Base-by-base conservation (phyloP, 2,888 invertebrate species). In the Limnephilus marmoratus region DNA sequence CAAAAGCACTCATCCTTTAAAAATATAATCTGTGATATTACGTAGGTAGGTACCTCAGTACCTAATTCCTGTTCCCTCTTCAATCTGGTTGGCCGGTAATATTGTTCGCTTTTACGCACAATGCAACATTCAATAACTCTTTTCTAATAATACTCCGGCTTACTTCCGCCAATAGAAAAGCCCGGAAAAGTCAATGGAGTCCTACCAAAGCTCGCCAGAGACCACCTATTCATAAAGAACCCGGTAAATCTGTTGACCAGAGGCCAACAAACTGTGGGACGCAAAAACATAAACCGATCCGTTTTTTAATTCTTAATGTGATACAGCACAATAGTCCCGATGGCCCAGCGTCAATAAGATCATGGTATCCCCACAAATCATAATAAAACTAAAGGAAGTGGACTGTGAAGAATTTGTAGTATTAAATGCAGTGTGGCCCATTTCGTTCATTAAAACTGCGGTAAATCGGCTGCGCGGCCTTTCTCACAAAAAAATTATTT, bases 151-250 rank as follows among this genome's bases (percentile, higher is more conserved):
- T 88, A 68, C 88, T 18, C 29, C 18, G 68, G 88, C 53, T 88
- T 88, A 34, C 34, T 31, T 53, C 88, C 88, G 53, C 49, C 86
- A 68, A 68, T 68, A 88, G 53, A 88, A 86, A 49, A 68, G 81
- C 81, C 90, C n/a, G 18, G 81, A 81, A 90, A 89, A 81, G 89
- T 81, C 81, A 81, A 90, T 81, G 81, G 68, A 29, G 88, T 88
- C 88, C 88, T 53, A 24, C 81, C 90, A 45, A 41, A 49, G 81
- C 41, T 81, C 90, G 31, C 87, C 49, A 15, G 87, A 87, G 91
- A 91, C 91, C 82, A 91, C 91, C 82, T 80, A 91, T 91, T 91
- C 68, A 45, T 87, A 49, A 29, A 68, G 90, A 90, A 83, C 90
- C 37, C 85, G 49, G 86, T 85, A 68, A 80, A 68, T 83, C 83